A percentile compares a stretch with the other conserved stretches of the same genome.
Evolutionary conservation across 2,797 vertebrate species (phyloP).

Genomic region (Anisognathus igniventris): DNA sequence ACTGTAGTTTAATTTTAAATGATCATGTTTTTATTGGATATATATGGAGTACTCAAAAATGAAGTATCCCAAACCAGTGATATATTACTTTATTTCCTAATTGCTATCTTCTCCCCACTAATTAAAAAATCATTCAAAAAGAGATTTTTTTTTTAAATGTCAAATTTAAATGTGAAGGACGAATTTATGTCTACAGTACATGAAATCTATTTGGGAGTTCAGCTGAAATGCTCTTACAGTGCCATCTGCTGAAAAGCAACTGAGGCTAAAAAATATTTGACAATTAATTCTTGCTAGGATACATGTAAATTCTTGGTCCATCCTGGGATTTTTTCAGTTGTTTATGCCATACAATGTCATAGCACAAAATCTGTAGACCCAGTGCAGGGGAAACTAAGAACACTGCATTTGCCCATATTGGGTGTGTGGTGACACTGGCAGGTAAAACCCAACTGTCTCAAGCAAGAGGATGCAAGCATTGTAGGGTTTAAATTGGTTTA

Average conservation of each 20-base stretch:
- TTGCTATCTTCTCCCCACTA: background rate
- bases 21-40: background rate
- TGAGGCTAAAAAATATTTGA: background rate
- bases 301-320: background rate
- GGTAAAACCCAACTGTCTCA: background rate
- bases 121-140: background rate
- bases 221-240: conserved; percentile 21
- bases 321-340: background rate
- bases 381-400: background rate
- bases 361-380: background rate
- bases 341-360: background rate
- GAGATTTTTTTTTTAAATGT: background rate
- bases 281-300: background rate
- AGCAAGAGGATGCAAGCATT: background rate
- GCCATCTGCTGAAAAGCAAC: conserved; percentile 49
- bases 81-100: background rate
- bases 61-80: background rate
- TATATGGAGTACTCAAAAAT: background rate
- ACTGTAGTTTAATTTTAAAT: background rate
- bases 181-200: background rate
- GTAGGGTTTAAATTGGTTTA: background rate
- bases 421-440: background rate
- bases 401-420: background rate
- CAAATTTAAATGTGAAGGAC: background rate
- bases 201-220: background rate